Percentiles rank a stretch among this genome's conserved stretches.
phyloP scores from a whole-genome alignment of 2,797 vertebrate species.

The Dryobates pubescens region DNA sequence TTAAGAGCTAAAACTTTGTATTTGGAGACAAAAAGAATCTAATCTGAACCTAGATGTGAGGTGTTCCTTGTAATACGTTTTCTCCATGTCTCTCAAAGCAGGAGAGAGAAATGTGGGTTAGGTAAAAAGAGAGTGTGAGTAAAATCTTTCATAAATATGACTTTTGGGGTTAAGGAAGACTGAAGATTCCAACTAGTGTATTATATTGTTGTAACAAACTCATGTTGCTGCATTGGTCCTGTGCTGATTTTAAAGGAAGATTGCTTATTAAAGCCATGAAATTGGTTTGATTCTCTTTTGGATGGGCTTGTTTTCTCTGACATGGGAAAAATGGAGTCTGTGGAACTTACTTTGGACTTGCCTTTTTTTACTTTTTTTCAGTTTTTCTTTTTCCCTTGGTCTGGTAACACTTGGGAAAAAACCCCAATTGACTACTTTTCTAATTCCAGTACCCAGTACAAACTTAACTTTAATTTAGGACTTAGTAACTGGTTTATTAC shows the following conservation, averaged over 20 bases:
- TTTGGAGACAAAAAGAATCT: constrained; percentile 1
- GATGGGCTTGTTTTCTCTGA: background rate
- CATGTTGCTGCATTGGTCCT: background rate
- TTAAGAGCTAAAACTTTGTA: constrained; percentile 20
- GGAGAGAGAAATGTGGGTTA: constrained; percentile 26
- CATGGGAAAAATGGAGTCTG: background rate
- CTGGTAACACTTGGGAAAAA: background rate
- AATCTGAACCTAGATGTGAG: background rate
- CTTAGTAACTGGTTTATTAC: background rate
- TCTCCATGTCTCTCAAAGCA: constrained; percentile 10
- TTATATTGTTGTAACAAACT: background rate
- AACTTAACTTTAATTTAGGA: background rate
- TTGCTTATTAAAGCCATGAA: background rate
- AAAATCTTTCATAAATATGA: constrained; percentile 43
- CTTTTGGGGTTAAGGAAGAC: constrained; percentile 38
- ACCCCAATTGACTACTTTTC: background rate
- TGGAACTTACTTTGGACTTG: background rate
- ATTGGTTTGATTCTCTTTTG: background rate
- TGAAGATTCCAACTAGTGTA: constrained; percentile 9
- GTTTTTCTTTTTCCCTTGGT: background rate
- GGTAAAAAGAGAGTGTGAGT: constrained; percentile 4
- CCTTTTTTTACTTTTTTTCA: background rate
- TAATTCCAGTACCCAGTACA: background rate
- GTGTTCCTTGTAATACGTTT: background rate
- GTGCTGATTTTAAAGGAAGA: constrained; percentile 6